Percentiles rank a stretch among this genome's conserved stretches.
Conservation (phyloP, 2,797 vertebrate species). For the Pachyuromys duprasi region DNA sequence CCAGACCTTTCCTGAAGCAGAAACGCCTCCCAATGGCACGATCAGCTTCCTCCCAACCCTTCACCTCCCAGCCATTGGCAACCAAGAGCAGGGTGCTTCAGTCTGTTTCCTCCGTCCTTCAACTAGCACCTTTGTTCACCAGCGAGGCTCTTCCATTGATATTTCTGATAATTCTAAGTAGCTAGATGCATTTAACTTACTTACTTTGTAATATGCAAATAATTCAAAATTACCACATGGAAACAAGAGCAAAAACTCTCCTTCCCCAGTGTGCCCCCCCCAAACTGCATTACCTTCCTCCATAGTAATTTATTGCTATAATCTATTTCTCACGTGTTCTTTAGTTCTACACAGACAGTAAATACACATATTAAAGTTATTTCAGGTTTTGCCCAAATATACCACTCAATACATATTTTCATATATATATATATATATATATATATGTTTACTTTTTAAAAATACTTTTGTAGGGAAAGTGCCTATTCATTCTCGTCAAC, state of each 20-base stretch:
- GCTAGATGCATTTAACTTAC: not conserved
- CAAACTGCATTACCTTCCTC: not conserved
- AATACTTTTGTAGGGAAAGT: not conserved
- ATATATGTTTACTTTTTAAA: not conserved
- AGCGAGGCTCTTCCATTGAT: not conserved
- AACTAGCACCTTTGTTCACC: not conserved
- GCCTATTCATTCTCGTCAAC: not conserved
- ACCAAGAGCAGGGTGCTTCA: not conserved
- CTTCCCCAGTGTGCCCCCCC: not conserved
- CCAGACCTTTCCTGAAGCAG: not conserved
- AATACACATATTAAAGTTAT: constrained; percentile 20
- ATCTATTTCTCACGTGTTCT: constrained; percentile 21
- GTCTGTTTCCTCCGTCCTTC: not conserved
- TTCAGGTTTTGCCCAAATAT: constrained; percentile 40
- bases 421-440: not conserved
- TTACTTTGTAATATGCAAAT: not conserved
- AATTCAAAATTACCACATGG: constrained; percentile 20
- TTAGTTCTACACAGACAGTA: not conserved
- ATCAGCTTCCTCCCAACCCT: not conserved
- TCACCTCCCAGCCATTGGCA: fast-evolving
- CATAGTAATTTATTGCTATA: not conserved
- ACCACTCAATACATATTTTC: not conserved
- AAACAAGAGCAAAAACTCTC: not conserved
- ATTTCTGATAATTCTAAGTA: constrained; percentile 15
- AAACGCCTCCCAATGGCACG: not conserved